These are phyloP conservation scores for Chionis minor DNA, from an alignment of 2,113 vertebrate genomes.

Conservation along the genomic window DNA sequence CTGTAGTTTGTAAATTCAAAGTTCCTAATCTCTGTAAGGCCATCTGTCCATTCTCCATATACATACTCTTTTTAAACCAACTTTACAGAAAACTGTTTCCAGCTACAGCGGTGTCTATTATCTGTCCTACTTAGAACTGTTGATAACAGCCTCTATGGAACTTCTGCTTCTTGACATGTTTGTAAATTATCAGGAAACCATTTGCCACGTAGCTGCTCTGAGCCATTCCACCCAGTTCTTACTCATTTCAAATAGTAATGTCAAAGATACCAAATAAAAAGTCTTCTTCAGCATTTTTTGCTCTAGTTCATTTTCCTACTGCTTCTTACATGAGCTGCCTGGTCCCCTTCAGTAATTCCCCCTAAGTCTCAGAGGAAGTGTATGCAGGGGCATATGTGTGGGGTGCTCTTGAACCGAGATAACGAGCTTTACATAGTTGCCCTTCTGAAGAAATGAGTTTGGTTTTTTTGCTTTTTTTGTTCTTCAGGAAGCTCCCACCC, in stretches of 20 bases:
- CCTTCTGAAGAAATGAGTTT: neutral
- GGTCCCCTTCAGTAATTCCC: neutral
- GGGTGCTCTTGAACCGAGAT: neutral
- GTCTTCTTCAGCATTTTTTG: neutral
- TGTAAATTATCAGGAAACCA: neutral
- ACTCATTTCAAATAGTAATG: neutral
- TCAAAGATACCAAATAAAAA: neutral
- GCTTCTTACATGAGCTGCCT: accelerated
- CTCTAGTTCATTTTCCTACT: neutral
- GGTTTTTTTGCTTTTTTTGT: too few relatives aligned
- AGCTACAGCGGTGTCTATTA: neutral
- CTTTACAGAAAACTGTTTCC: neutral
- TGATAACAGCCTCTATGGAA: neutral
- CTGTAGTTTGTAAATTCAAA: neutral
- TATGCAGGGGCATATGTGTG: neutral
- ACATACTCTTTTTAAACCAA: neutral
- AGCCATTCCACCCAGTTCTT: neutral
- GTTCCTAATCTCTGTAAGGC: accelerated
- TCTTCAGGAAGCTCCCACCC: neutral
- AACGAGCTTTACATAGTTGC: neutral
- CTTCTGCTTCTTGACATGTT: neutral
- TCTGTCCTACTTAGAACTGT: neutral
- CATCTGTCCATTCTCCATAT: neutral
- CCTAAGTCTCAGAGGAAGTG: neutral
- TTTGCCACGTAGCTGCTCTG: neutral